Evolutionary conservation across 2,113 vertebrate genomes (phyloP).

Genomic region (Podocnemis expansa): DNA sequence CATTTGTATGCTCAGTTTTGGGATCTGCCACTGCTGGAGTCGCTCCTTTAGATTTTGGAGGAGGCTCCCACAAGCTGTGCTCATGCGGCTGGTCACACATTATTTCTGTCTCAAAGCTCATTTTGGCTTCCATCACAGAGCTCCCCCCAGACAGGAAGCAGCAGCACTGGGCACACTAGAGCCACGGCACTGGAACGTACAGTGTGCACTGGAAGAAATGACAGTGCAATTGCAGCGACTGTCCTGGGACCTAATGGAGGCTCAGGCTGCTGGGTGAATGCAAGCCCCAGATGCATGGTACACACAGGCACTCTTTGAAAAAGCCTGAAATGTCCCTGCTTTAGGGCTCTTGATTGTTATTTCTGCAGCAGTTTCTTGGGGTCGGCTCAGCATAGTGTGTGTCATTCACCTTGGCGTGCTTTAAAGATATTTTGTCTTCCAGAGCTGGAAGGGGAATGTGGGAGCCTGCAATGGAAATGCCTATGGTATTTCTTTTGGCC

Average conservation of each 20-base stretch:
- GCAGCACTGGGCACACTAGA: rapidly evolving
- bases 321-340: rapidly evolving
- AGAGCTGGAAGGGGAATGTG: background rate
- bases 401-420: background rate
- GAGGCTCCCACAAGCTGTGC: background rate
- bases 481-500: rapidly evolving
- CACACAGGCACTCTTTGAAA: background rate
- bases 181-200: background rate
- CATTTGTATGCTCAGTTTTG: too few relatives aligned
- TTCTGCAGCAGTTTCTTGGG: constrained; percentile 21
- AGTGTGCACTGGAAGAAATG: rapidly evolving
- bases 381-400: background rate
- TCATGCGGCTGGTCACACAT: rapidly evolving
- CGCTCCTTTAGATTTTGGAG: background rate
- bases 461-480: background rate
- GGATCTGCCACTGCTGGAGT: too few relatives aligned
- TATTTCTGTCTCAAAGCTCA: rapidly evolving
- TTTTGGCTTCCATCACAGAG: background rate
- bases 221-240: rapidly evolving
- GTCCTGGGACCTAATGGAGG: background rate
- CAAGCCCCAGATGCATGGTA: background rate
- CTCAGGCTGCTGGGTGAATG: rapidly evolving
- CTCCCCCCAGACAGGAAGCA: background rate
- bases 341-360: background rate
- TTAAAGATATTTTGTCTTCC: background rate